Evolutionary conservation across 2,888 invertebrate genomes (phyloP).

Genomic region (Spisula solida): DNA sequence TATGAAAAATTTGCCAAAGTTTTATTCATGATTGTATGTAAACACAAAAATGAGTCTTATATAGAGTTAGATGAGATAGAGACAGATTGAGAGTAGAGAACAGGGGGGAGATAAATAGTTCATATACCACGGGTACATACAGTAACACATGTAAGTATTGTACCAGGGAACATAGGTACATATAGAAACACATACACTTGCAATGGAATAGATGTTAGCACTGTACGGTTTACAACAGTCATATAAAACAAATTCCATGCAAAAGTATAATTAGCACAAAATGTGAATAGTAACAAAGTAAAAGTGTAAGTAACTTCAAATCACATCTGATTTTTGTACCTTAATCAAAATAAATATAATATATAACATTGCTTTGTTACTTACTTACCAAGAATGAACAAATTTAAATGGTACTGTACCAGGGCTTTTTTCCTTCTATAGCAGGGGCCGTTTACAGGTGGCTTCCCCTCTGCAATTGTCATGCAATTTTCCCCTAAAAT

Average conservation of each 20-base stretch:
- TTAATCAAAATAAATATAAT: no score
- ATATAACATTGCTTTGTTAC: no score
- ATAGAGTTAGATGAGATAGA: not conserved
- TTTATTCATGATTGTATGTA: conserved; percentile 20
- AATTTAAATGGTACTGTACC: no score
- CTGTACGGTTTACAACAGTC: not conserved
- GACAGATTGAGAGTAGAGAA: not conserved
- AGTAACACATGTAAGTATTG: not conserved
- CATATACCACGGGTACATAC: not conserved
- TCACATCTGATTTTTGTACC: no score
- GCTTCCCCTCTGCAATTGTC: no score
- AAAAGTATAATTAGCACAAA: not conserved
- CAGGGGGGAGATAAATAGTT: not conserved
- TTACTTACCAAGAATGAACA: no score
- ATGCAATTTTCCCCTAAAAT: no score
- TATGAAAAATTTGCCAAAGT: conserved; percentile 15
- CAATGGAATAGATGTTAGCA: not conserved
- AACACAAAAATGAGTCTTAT: not conserved
- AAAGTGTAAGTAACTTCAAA: not conserved
- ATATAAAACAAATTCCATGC: not conserved
- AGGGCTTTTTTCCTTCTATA: no score
- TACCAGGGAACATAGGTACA: no score
- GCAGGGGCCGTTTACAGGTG: no score
- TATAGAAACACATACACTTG: not conserved
- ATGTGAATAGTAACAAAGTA: not conserved